Base-by-base conservation (phyloP, 2,888 invertebrate genomes). In the Cephus nigrinus region DNA sequence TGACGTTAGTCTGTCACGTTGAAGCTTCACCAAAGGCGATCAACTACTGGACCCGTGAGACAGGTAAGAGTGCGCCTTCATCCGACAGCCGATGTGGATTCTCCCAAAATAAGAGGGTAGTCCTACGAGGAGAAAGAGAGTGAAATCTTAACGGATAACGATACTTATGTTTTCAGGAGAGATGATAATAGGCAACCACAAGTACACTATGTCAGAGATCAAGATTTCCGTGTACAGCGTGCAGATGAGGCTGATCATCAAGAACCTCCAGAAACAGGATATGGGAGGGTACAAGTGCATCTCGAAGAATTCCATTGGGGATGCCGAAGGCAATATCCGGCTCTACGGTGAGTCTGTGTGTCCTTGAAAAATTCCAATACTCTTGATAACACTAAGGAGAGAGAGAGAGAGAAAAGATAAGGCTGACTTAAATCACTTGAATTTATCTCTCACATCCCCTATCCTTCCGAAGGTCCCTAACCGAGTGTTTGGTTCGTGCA, bases 21-120 rank as follows among this genome's bases (percentile, higher is more conserved):
- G 98, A 98, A 92, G 97, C 98, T 78, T 97, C 97, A 78, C 97
- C 97, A 68, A 97, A 97, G 92, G 97, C 97, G 90, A 97, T 98
- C 93, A 97, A 97, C 94, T 97, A 97, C 92, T 97, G 97, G 97
- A 97, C 96, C 81, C 95, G 97, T 90, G 97, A 97, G 91, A 96
- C 96, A 88, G 97, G 97, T 97, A 92, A 94, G 94, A 80, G 15
- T 32, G 1, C 9, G 12, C 15, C 15, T 15, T 40, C 1, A 15
- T 40, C 40, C 4, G 40, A 40, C 40, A 5, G 1, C 5, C 15
- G 40, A 40, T 12, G 12, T 40, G 15, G 40, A 15, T 40, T 15
- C 40, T 15, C 15, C 15, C 40, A 4, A 1, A 15, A 40, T 1
- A 15, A 40, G 15, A 15, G 35, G 3, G 4, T 40, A 1, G 12